Percentiles rank a stretch among this genome's conserved stretches.
Evolutionary conservation across 2,888 invertebrate species (phyloP).

Genomic region (Drosophila birchii): DNA sequence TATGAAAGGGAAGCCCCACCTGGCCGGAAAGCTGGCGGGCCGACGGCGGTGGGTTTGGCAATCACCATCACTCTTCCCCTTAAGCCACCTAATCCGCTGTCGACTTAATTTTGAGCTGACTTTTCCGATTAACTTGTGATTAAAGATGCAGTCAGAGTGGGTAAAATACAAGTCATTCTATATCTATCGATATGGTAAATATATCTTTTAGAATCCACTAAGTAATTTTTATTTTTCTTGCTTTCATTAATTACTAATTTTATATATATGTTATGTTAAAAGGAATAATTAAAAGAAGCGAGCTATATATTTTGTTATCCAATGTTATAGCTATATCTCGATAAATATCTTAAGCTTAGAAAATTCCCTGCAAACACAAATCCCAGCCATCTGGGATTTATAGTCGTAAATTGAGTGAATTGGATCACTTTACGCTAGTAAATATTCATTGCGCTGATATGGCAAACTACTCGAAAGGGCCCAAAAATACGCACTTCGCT

Average conservation of each 20-base stretch:
- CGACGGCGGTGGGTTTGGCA: conserved; percentile 18
- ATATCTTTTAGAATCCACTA: background rate
- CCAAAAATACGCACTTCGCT: conserved; percentile 1
- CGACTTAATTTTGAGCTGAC: background rate
- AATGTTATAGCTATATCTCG: background rate
- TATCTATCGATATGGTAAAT: background rate
- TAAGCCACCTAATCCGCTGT: background rate
- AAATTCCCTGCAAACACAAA: background rate
- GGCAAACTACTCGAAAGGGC: conserved; percentile 12
- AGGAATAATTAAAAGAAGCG: background rate
- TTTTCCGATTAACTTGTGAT: conserved; percentile 5
- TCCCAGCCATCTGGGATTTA: background rate
- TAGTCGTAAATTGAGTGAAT: conserved; percentile 17
- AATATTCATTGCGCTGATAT: conserved; percentile 26
- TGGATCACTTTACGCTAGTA: conserved; percentile 7
- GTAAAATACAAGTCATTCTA: background rate
- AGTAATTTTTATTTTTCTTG: background rate
- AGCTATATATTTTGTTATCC: background rate
- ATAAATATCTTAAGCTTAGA: background rate
- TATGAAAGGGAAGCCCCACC: conserved; percentile 43
- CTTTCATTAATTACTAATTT: no score
- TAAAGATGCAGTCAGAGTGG: background rate
- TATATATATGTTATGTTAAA: background rate
- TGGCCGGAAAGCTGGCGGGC: conserved; percentile 31
- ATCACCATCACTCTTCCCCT: conserved; percentile 7